Percentiles rank a stretch among this genome's conserved stretches.
Conservation (phyloP, 1,140 invertebrate genomes). For the Hesperophylax magnus region DNA sequence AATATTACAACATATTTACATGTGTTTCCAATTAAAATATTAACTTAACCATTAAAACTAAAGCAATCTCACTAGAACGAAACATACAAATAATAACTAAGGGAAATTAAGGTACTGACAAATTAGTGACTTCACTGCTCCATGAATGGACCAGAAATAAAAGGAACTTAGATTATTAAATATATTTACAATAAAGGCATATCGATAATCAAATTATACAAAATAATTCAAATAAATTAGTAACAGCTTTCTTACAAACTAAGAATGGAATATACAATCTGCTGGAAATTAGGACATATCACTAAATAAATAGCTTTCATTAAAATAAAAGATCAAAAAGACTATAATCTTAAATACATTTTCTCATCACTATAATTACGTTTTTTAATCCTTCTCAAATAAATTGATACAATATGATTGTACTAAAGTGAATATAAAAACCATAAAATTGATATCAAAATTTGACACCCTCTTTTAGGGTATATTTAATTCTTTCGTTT, state of each 20-base stretch:
- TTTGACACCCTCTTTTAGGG: too few species aligned
- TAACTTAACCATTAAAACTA: conserved; percentile 3
- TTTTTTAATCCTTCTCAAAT: too few species aligned
- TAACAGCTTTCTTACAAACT: conserved; percentile 34
- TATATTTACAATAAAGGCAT: conserved; percentile 24
- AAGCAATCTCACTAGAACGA: conserved; percentile 8
- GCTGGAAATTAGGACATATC: not conserved
- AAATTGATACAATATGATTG: too few species aligned
- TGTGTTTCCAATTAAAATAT: conserved; percentile 2
- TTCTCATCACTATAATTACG: too few species aligned
- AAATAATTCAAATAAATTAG: conserved; percentile 40
- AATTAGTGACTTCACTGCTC: conserved; percentile 30
- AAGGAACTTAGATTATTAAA: conserved; percentile 31
- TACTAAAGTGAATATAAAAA: too few species aligned
- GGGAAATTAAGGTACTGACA: conserved; percentile 37
- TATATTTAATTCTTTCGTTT: too few species aligned
- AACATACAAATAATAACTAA: conserved; percentile 1
- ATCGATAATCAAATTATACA: conserved; percentile 27
- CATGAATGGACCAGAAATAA: conserved; percentile 16
- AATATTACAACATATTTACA: conserved; percentile 32
- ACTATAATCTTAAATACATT: too few species aligned
- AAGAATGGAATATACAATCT: conserved; percentile 35
- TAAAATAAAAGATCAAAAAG: too few species aligned
- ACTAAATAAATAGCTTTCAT: not conserved
- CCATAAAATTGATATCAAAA: too few species aligned